These are phyloP conservation scores for Scaptomyza parva DNA, from an alignment of 2,888 invertebrate species.

Conservation along the genomic window DNA sequence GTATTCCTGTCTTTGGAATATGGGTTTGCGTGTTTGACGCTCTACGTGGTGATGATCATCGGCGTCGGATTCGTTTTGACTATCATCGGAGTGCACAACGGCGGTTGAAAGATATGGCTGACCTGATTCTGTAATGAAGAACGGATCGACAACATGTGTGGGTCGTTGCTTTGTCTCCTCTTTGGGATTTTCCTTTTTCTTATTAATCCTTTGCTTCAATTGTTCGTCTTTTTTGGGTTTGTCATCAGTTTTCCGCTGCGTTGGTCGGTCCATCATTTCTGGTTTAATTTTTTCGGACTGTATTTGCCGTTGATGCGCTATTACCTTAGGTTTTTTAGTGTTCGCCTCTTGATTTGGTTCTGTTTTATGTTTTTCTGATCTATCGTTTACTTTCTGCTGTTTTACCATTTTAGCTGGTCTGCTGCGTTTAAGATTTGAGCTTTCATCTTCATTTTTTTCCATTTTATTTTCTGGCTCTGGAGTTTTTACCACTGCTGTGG, in stretches of 20 bases:
- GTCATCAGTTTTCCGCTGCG: background rate
- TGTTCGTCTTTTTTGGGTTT: background rate
- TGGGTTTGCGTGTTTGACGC: slow-evolving; percentile 48
- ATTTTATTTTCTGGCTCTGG: background rate
- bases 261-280: background rate
- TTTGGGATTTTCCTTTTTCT: background rate
- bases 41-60: slow-evolving; percentile 14
- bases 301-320: background rate
- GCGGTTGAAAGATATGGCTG: slow-evolving; percentile 83
- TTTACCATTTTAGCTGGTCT: background rate
- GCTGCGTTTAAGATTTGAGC: background rate
- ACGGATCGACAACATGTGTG: slow-evolving; percentile 79
- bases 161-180: slow-evolving; percentile 36
- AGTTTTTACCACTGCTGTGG: background rate
- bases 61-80: slow-evolving; percentile 44
- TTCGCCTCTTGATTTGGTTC: background rate
- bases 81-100: slow-evolving; percentile 59
- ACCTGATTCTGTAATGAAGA: slow-evolving; percentile 83
- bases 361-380: background rate
- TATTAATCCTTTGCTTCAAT: background rate
- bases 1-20: background rate
- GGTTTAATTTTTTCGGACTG: background rate
- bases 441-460: background rate
- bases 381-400: background rate
- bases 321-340: background rate